Evolutionary conservation across 2,888 invertebrate genomes (phyloP), one percentile per base, ranked within the genome.

Genomic region (Sarcophaga caerulescens): DNA sequence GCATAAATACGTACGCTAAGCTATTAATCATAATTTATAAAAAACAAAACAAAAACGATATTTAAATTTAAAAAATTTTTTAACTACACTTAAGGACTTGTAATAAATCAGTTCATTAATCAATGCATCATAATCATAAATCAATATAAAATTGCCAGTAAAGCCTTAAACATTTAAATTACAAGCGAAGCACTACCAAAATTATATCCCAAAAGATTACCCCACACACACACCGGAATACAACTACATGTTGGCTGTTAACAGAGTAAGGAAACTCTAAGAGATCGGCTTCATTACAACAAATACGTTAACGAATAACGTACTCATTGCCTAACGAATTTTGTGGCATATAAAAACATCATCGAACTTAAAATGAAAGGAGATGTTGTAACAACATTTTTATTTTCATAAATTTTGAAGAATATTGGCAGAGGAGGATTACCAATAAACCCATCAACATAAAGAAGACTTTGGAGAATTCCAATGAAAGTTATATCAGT

Each of bases 371-470:
- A 57, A 73, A n/a, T 19, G 44, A 73, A 17, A 21, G 14, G 17
- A 35, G 35, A 8, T 1, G 35, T 35, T 47, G 21, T 59, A 65
- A 73, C 35, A 23, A 76, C 47, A 73, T 81, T 81, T 77, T 81
- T 70, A 71, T 81, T 79, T 85, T 82, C 85, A 85, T 75, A 85
- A 85, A 57, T 83, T 73, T 57, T 47, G 66, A 65, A 12, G 35
- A 65, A 44, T 77, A 82, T 79, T 85, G 68, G 25, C 83, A 86
- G 85, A 87, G 87, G 35, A 35, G 35, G 35, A 88, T 88, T 88
- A 88, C 78, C 79, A 88, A 81, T 86, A 87, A 87, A 86, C 79
- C 87, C 78, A 87, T 86, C 85, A 87, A 86, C 85, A 87, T 70
- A 70, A 71, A 85, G 65, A 65, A 74, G 79, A 62, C 81, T 82